These are phyloP conservation scores for Coptotermes formosanus DNA, from an alignment of 1,140 invertebrate genomes.

Conservation along the genomic window DNA sequence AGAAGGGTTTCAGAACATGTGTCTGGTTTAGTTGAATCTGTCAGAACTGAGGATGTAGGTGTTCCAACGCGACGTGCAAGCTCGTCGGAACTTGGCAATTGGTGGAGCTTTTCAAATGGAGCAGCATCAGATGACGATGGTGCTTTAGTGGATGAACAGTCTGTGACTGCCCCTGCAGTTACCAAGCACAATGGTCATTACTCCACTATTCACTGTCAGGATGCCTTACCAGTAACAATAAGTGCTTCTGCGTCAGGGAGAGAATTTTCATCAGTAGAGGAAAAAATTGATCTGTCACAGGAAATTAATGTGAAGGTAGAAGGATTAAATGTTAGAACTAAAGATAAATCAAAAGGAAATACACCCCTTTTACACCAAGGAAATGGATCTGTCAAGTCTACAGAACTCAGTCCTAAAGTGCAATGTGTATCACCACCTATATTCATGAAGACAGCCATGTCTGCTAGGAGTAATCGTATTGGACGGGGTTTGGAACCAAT, in stretches of 20 bases:
- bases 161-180: neutral
- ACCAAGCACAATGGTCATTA: neutral
- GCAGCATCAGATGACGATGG: neutral
- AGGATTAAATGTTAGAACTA: too few species aligned
- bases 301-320: neutral
- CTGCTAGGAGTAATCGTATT: conserved; percentile 36
- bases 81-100: conserved; percentile 34
- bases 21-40: neutral
- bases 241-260: neutral
- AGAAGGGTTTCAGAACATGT: neutral
- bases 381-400: neutral
- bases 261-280: neutral
- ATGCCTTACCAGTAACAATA: neutral
- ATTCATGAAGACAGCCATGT: conserved; percentile 62
- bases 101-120: conserved; percentile 18
- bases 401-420: neutral
- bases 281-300: neutral
- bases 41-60: neutral
- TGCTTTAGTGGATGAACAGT: neutral
- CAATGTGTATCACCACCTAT: conserved; percentile 57
- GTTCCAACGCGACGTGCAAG: conserved; percentile 29
- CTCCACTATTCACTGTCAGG: neutral
- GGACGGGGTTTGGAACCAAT: conserved; percentile 25
- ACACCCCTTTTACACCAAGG: neutral
- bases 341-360: neutral